Conservation (phyloP, 2,113 vertebrate genomes). For the Cebidichthys violaceus region DNA sequence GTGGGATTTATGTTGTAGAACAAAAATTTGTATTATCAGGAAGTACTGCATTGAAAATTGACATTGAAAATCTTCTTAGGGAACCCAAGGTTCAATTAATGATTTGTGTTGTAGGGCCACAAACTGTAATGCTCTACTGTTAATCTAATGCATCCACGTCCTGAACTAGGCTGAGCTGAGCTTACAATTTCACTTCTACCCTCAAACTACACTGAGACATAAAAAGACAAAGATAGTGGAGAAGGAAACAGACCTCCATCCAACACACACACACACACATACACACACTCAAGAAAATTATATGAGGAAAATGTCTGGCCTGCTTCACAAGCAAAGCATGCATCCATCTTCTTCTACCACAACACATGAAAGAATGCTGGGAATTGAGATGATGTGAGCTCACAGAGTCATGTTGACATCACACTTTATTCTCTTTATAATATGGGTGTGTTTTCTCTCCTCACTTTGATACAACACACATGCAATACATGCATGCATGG, state of each 20-base stretch:
- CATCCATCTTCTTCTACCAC: constrained; percentile 62
- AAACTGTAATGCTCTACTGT: not conserved
- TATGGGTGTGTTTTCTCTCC: constrained; percentile 22
- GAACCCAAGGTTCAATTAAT: not conserved
- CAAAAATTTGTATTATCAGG: too few relatives aligned
- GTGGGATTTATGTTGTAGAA: not conserved
- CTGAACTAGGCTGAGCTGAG: not conserved
- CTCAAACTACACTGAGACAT: not conserved
- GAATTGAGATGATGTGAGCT: constrained; percentile 71
- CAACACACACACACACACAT: not conserved
- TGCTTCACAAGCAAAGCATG: constrained; percentile 16
- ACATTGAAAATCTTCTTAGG: not conserved
- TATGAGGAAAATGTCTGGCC: constrained; percentile 67
- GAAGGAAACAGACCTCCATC: not conserved
- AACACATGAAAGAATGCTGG: constrained; percentile 60
- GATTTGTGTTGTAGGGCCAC: not conserved
- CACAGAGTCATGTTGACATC: constrained; percentile 40
- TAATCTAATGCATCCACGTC: not conserved
- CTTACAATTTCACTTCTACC: not conserved
- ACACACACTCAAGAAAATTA: constrained; percentile 21
- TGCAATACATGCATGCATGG: not conserved
- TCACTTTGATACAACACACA: constrained; percentile 8
- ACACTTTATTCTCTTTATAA: constrained; percentile 9
- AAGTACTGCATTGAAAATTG: not conserved
- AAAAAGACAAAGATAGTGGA: not conserved